Conservation (phyloP, 2,113 vertebrate species). For the Vulpes lagopus region DNA sequence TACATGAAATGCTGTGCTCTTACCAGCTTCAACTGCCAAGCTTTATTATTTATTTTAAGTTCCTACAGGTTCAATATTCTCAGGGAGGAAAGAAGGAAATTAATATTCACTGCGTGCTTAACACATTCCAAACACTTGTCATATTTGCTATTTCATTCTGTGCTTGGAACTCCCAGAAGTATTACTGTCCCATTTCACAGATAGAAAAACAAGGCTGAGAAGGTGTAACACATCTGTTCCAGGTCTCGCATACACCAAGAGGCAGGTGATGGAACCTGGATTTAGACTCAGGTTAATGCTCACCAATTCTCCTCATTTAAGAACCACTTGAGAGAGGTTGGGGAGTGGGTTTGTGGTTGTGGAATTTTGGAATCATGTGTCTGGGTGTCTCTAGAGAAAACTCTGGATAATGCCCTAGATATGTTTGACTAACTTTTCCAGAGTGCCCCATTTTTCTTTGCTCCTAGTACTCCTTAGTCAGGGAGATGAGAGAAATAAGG, state of each 20-base stretch:
- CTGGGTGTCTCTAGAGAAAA: not conserved
- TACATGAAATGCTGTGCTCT: not conserved
- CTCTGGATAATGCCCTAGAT: not conserved
- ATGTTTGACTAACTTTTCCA: not conserved
- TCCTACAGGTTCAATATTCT: constrained; percentile 3
- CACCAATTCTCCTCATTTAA: not conserved
- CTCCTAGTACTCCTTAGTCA: not conserved
- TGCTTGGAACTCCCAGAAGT: not conserved
- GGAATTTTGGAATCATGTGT: not conserved
- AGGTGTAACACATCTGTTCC: not conserved
- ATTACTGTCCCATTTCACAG: not conserved
- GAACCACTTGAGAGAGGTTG: not conserved
- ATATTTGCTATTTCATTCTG: constrained; percentile 37
- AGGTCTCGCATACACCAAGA: not conserved
- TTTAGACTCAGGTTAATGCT: not conserved
- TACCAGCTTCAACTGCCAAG: not conserved
- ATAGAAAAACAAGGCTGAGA: not conserved
- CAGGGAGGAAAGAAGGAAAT: not conserved
- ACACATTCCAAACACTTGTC: not conserved
- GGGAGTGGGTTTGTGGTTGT: too few relatives aligned
- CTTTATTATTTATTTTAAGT: constrained; percentile 42
- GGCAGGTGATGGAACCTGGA: not conserved
- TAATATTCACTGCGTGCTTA: constrained; percentile 24
- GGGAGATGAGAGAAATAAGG: not conserved
- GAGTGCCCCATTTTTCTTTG: not conserved